Evolutionary conservation across 2,888 invertebrate genomes (phyloP), one percentile per base, ranked within the genome.

Genomic region (Hydriomena furcata): DNA sequence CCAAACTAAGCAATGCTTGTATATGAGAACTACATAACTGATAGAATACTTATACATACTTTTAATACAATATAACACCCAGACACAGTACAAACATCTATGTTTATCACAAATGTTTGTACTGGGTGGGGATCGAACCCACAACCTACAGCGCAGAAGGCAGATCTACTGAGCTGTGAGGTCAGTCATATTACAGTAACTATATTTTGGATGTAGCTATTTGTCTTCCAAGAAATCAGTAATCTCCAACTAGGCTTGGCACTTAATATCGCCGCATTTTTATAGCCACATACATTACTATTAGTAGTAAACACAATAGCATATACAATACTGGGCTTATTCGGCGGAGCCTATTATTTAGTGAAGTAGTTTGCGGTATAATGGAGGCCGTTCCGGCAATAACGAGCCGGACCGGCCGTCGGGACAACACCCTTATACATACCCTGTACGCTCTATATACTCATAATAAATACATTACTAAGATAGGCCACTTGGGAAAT

Each of bases 321-420:
- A 48, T 48, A 54, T 53, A 55, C 44, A 58, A 54, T 53, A 55
- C 44, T 55, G 44, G 51, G 46, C 47, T 49, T 50, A 37, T 13
- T 52, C 57, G 51, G 43, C 55, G 53, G 36, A 62, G 63, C 65
- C 67, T 66, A 73, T 73, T 73, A 73, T 73, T 73, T 72, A 73
- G 71, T 65, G 67, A 61, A 69, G 73, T 67, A 71, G 67, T 73
- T 71, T 67, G 66, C 58, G 65, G 65, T 38, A 55, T 72, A 72
- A 73, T 71, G 72, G 71, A 63, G 52, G 60, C 64, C 60, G 60
- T 63, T 64, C 46, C 60, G 50, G 64, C 59, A 53, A 53, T 72
- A 73, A 73, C 73, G 68, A 64, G 68, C 60, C 41, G 37, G 63
- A 45, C 53, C 55, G 51, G 47, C 46, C 53, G 45, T 25, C 42